phyloP scores from a whole-genome alignment of 2,888 invertebrate genomes.

The Drosophila stalkeri region DNA sequence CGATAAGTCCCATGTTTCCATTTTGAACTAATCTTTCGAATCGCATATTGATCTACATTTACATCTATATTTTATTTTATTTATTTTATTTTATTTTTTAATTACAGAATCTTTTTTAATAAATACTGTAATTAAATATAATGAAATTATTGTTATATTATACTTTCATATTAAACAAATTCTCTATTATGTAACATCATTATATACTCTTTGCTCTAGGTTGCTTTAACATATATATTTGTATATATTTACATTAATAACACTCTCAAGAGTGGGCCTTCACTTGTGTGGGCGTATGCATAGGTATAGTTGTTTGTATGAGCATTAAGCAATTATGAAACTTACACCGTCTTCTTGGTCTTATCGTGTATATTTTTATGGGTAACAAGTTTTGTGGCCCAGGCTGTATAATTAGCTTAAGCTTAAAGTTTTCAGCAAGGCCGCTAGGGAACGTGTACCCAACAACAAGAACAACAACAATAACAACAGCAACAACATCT shows the following conservation, averaged over 20 bases:
- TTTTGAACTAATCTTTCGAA: too few species aligned
- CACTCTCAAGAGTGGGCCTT: background rate
- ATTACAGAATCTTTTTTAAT: too few species aligned
- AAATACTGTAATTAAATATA: too few species aligned
- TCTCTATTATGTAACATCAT: too few species aligned
- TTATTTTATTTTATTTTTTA: too few species aligned
- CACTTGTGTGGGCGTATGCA: background rate
- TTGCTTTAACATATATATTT: background rate
- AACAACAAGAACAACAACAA: constrained; percentile 16
- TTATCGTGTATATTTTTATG: constrained; percentile 50
- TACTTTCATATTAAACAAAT: too few species aligned
- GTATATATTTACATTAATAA: background rate
- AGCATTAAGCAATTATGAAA: constrained; percentile 49
- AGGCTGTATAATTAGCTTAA: constrained; percentile 60
- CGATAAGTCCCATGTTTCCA: too few species aligned
- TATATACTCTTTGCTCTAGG: background rate
- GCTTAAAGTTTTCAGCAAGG: constrained; percentile 47
- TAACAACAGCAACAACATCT: constrained; percentile 32
- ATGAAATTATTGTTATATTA: too few species aligned
- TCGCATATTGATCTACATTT: too few species aligned
- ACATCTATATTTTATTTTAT: too few species aligned
- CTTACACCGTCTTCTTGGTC: constrained; percentile 43
- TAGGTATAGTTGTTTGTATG: constrained; percentile 11
- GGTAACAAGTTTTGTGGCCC: constrained; percentile 48
- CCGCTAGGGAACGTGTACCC: constrained; percentile 47